These are phyloP conservation scores for Pelagia noctiluca DNA, from an alignment of 30 jellyfish, hydroid and myxozoan species.

Conservation along the genomic window DNA sequence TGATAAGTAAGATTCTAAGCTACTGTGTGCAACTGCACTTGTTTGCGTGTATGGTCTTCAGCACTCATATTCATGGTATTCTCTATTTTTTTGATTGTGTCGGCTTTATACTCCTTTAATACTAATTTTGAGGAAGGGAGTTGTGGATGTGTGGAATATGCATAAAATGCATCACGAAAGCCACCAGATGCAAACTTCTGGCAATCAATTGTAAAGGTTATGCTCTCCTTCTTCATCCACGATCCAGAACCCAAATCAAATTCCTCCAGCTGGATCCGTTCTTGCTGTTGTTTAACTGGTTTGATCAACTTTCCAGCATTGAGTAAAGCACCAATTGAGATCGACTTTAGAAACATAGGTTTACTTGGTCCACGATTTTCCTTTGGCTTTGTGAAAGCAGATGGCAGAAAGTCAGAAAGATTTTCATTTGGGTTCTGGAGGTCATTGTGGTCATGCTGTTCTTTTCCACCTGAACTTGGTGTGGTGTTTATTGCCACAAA, in stretches of 20 bases:
- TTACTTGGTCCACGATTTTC: neutral
- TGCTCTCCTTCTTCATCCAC: constrained; percentile 4
- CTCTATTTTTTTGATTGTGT: neutral
- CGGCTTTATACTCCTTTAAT: neutral
- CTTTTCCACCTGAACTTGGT: neutral
- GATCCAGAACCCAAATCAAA: constrained; percentile 5
- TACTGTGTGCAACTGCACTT: constrained; percentile 6
- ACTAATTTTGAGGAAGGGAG: constrained; percentile 1
- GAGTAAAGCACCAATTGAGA: constrained; percentile 1
- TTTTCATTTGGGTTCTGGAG: neutral
- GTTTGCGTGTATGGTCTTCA: constrained; percentile 2
- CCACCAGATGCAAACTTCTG: constrained; percentile 7
- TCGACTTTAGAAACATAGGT: neutral
- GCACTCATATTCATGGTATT: constrained; percentile 3
- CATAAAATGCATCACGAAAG: too few species aligned
- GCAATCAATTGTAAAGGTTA: neutral
- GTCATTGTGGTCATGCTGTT: neutral
- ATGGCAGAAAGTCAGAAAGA: neutral
- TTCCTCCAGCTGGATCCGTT: constrained; percentile 1
- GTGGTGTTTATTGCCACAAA: constrained; percentile 1
- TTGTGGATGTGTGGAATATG: too few species aligned
- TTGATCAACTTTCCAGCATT: constrained; percentile 1
- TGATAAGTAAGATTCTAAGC: neutral
- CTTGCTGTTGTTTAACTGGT: constrained; percentile 5
- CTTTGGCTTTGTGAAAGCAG: constrained; percentile 6